A percentile compares a stretch with the other conserved stretches of the same genome.
These are phyloP conservation scores for Dugesia japonica DNA, from an alignment of 2,888 invertebrate species.

Conservation along the genomic window DNA sequence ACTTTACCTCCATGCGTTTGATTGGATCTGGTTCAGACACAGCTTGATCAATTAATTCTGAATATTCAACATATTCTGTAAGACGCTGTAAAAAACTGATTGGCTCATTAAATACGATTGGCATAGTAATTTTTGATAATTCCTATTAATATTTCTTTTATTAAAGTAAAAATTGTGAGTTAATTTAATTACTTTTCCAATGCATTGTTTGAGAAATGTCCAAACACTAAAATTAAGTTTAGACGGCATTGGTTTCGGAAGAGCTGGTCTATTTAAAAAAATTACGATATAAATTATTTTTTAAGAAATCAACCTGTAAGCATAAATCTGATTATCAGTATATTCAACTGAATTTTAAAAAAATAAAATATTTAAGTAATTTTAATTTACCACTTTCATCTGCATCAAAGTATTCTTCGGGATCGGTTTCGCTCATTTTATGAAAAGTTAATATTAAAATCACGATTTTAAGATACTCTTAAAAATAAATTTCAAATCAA, in stretches of 20 bases:
- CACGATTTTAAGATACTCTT: too few relatives aligned
- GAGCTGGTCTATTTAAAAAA: slow-evolving; percentile 43
- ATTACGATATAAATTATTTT: slow-evolving; percentile 8
- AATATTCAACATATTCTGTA: slow-evolving; percentile 82
- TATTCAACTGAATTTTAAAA: neutral
- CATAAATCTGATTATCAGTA: neutral
- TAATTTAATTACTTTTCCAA: slow-evolving; percentile 50
- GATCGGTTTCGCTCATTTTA: neutral
- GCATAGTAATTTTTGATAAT: slow-evolving; percentile 85
- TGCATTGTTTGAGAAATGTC: slow-evolving; percentile 75
- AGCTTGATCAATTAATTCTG: slow-evolving; percentile 61
- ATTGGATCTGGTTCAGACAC: slow-evolving; percentile 63
- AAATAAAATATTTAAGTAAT: neutral
- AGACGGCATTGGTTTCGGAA: slow-evolving; percentile 49
- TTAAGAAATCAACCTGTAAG: neutral
- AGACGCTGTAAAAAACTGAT: slow-evolving; percentile 80
- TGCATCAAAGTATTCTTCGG: neutral
- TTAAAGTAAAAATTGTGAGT: neutral
- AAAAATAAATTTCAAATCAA: too few relatives aligned
- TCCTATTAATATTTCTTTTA: slow-evolving; percentile 54
- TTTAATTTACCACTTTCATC: neutral
- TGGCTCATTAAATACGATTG: slow-evolving; percentile 86
- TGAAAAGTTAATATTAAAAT: neutral
- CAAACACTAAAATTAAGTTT: slow-evolving; percentile 67
- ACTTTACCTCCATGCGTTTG: slow-evolving; percentile 66